phyloP scores from a whole-genome alignment of 2,888 invertebrate genomes.

The Lottia gigantea region DNA sequence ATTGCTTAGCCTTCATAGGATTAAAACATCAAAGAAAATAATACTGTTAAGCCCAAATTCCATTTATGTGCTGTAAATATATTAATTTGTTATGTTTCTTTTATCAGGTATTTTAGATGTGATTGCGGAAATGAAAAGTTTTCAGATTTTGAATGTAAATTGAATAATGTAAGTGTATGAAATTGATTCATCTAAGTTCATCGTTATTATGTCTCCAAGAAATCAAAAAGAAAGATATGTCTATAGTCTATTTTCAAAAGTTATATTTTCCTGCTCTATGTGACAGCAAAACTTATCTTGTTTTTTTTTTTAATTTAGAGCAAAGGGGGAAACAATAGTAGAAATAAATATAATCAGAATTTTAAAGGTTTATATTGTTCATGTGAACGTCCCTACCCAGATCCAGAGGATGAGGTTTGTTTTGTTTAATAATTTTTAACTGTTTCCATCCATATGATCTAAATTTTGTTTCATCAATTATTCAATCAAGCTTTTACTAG shows the following conservation, averaged over 20 bases:
- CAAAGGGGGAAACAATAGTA: slow-evolving; percentile 76
- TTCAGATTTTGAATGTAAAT: slow-evolving; percentile 73
- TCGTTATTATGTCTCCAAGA: slow-evolving; percentile 12
- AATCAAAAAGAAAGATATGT: background rate
- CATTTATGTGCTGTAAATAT: too few relatives aligned
- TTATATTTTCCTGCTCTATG: background rate
- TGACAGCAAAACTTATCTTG: background rate
- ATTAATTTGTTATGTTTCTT: too few relatives aligned
- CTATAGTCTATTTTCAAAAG: background rate
- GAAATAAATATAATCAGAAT: slow-evolving; percentile 89
- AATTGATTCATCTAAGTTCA: background rate
- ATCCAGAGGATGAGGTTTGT: slow-evolving; percentile 79
- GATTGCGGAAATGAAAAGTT: slow-evolving; percentile 85
- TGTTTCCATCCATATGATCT: too few relatives aligned
- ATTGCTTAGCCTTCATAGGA: too few relatives aligned
- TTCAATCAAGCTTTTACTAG: background rate
- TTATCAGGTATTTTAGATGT: slow-evolving; percentile 85
- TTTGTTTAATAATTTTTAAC: background rate
- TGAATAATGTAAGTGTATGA: slow-evolving; percentile 72
- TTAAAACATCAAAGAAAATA: too few relatives aligned
- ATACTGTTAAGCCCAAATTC: too few relatives aligned
- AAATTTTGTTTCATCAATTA: too few relatives aligned
- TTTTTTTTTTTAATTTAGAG: slow-evolving; percentile 55
- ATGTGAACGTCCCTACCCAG: slow-evolving; percentile 93
- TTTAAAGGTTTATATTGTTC: slow-evolving; percentile 92